phyloP scores from a whole-genome alignment of 1,140 invertebrate species.

The Cotesia chilonis region DNA sequence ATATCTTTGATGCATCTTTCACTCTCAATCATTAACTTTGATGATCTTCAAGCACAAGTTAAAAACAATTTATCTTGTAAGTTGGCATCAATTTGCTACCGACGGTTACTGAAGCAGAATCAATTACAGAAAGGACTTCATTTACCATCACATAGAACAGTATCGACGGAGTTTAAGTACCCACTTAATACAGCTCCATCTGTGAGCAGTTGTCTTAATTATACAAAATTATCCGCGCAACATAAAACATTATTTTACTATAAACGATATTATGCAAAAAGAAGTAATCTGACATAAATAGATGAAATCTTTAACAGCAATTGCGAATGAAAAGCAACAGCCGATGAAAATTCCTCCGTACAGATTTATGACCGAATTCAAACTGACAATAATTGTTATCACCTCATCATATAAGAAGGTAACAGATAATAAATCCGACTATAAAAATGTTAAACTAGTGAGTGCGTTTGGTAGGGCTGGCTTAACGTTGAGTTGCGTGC shows the following conservation, averaged over 20 bases:
- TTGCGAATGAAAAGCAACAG: slow-evolving; percentile 41
- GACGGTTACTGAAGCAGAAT: no score
- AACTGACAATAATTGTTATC: slow-evolving; percentile 67
- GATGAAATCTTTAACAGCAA: slow-evolving; percentile 9
- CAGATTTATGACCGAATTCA: slow-evolving; percentile 64
- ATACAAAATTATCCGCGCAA: no score
- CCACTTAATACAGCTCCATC: no score
- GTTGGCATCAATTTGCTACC: no score
- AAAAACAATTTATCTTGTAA: no score
- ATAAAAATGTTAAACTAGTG: slow-evolving; percentile 65
- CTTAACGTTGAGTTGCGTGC: slow-evolving; percentile 66
- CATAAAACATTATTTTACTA: no score
- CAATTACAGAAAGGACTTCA: background rate
- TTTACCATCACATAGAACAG: slow-evolving; percentile 24
- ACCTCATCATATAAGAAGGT: slow-evolving; percentile 64
- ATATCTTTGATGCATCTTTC: no score
- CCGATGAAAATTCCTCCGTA: slow-evolving; percentile 52
- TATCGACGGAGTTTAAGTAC: slow-evolving; percentile 29
- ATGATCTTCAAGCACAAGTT: no score
- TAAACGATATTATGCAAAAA: no score
- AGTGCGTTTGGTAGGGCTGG: slow-evolving; percentile 63
- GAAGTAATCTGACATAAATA: background rate
- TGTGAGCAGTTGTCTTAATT: no score
- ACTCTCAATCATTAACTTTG: no score
- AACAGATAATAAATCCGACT: slow-evolving; percentile 67